Base-by-base conservation (phyloP, 1,140 invertebrate genomes). In the Acromyrmex charruanus region DNA sequence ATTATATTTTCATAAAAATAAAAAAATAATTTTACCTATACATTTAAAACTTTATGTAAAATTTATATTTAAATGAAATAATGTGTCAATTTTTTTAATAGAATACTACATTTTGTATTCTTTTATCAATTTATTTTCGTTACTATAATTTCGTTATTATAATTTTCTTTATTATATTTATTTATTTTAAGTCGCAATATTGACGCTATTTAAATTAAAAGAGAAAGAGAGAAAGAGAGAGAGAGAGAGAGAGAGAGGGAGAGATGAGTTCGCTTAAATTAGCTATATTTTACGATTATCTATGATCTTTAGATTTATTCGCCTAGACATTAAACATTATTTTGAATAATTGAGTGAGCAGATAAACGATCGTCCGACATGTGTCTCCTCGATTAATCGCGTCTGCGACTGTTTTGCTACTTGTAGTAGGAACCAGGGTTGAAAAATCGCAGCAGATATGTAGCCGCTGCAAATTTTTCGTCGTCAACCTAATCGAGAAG, bases 391-490 rank as follows among this genome's bases (percentile, higher is more conserved):
- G 71, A 85, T 87, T 68, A 25, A 51, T 84, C 69, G 25, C 12
- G 21, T 21, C 21, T 18, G 68, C 49, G 21, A 39, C 55, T 65
- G 58, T 74, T 55, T 72, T 59, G 72, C 21, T 58, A 82, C 74
- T 61, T 75, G 80, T 75, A 74, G 72, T 53, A 75, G 55, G 18
- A 7, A 44, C 21, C 5, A 18, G 4, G 0, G 28, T 12, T 25
- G 61, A 74, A 68, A 61, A 74, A 86, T 80, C 53, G 21, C 6
- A 5, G 55, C 16, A 61, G 71, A 77, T 63, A 72, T n/a, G 61
- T 74, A 74, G 49, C 71, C 82, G 55, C 49, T 31, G 53, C 75
- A n/a, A 89, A 89, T 89, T 89, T 89, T 89, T 89, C 68, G 87
- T 69, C 68, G 74, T 80, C 82, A 71, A n/a, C 51, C 88, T 84